These are phyloP conservation scores for Tachyglossus aculeatus DNA, from an alignment of 2,797 vertebrate genomes.

Conservation along the genomic window DNA sequence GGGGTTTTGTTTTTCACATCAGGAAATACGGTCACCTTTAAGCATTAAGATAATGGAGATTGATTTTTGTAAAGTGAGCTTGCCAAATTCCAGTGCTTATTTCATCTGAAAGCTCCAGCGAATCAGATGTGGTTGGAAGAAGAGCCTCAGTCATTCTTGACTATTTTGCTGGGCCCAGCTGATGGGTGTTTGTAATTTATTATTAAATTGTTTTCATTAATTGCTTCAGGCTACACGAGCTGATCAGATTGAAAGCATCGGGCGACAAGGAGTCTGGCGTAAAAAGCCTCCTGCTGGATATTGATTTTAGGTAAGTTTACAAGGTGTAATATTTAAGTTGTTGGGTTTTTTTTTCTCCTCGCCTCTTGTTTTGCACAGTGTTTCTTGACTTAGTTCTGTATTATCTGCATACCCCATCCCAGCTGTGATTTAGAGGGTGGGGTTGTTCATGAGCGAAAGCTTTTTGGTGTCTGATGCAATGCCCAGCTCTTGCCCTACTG, in stretches of 20 bases:
- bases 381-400: conserved; percentile 12
- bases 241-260: conserved; percentile 81
- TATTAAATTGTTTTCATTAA: conserved; percentile 50
- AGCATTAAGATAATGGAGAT: not conserved
- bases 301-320: conserved; percentile 90
- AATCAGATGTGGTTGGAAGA: conserved; percentile 17
- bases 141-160: not conserved
- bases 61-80: not conserved
- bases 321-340: conserved; percentile 5
- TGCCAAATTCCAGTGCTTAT: conserved; percentile 7
- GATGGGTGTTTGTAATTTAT: conserved; percentile 29
- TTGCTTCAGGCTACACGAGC: conserved; percentile 88
- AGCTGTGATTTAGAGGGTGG: not conserved
- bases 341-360: not conserved
- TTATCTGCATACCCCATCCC: not conserved
- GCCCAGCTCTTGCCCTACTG: not conserved
- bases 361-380: conserved; percentile 15
- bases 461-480: not conserved
- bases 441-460: not conserved
- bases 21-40: not conserved
- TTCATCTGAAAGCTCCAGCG: conserved; percentile 19
- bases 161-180: conserved; percentile 34
- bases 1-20: conserved; percentile 6
- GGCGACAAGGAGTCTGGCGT: conserved; percentile 68
- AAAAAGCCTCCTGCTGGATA: conserved; percentile 92